phyloP scores from a whole-genome alignment of 2,888 invertebrate species.

The Neelides folsomi region DNA sequence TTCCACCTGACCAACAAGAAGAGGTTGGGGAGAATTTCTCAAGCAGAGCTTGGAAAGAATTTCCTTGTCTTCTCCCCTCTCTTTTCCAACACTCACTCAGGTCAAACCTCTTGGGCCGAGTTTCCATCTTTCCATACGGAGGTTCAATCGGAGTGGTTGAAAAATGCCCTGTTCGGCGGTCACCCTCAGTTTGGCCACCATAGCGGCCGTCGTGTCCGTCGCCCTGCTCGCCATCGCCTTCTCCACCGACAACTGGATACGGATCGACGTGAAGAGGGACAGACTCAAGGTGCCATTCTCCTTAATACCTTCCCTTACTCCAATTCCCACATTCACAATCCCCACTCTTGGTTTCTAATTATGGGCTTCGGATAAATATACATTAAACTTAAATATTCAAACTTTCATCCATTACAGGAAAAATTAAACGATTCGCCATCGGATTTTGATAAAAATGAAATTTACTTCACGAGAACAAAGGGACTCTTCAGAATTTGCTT shows the following conservation, averaged over 20 bases:
- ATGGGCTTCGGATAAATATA: background rate
- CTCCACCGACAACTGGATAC: conserved; percentile 93
- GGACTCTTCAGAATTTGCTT: conserved; percentile 90
- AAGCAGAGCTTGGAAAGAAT: too few species aligned
- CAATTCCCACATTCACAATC: conserved; percentile 2
- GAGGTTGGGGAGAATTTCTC: too few species aligned
- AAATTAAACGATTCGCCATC: conserved; percentile 54
- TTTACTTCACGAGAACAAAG: conserved; percentile 80
- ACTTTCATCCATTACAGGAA: conserved; percentile 45
- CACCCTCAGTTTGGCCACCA: conserved; percentile 85
- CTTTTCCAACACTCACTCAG: too few species aligned
- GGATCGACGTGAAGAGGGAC: conserved; percentile 74
- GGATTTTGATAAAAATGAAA: conserved; percentile 71
- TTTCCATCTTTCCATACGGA: too few species aligned
- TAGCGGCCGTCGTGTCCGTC: conserved; percentile 87
- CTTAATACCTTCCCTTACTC: background rate
- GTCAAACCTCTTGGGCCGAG: too few species aligned
- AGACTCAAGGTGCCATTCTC: conserved; percentile 47
- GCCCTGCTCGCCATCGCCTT: conserved; percentile 86
- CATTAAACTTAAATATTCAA: background rate
- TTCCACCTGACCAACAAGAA: too few species aligned
- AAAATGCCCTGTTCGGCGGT: conserved; percentile 85
- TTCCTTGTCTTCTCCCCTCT: too few species aligned
- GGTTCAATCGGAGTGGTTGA: background rate
- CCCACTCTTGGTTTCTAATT: background rate